phyloP scores from a whole-genome alignment of 2,888 invertebrate species.

The Amphipoea oculea region DNA sequence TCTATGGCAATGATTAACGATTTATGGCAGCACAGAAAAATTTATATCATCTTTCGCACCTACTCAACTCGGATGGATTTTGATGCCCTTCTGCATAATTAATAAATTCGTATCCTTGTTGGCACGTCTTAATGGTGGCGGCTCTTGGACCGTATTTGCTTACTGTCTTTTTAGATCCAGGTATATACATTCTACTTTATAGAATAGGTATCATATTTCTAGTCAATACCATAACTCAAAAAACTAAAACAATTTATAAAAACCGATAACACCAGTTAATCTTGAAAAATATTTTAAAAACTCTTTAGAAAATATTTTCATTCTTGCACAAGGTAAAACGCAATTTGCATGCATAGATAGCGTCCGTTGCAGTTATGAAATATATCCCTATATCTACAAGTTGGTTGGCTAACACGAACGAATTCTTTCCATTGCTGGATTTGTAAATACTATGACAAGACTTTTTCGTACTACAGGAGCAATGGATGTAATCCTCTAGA shows the following conservation, averaged over 20 bases:
- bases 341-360: constrained; percentile 71
- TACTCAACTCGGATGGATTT: not conserved
- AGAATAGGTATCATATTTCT: not conserved
- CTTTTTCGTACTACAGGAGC: constrained; percentile 11
- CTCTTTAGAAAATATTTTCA: constrained; percentile 54
- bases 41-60: too few relatives aligned
- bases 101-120: too few relatives aligned
- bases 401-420: constrained; percentile 20
- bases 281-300: constrained; percentile 47
- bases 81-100: not conserved
- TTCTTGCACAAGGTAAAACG: constrained; percentile 56
- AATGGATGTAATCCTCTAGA: constrained; percentile 39
- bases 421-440: constrained; percentile 43
- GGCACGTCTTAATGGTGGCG: not conserved
- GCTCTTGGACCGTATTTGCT: not conserved
- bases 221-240: not conserved
- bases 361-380: constrained; percentile 67
- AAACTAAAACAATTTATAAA: constrained; percentile 41
- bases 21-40: not conserved
- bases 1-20: too few relatives aligned
- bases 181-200: not conserved
- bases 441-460: constrained; percentile 15
- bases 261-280: constrained; percentile 42
- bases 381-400: constrained; percentile 50
- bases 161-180: not conserved